Conservation (phyloP, 2,797 vertebrate genomes). For the Ambastaia sidthimunki region DNA sequence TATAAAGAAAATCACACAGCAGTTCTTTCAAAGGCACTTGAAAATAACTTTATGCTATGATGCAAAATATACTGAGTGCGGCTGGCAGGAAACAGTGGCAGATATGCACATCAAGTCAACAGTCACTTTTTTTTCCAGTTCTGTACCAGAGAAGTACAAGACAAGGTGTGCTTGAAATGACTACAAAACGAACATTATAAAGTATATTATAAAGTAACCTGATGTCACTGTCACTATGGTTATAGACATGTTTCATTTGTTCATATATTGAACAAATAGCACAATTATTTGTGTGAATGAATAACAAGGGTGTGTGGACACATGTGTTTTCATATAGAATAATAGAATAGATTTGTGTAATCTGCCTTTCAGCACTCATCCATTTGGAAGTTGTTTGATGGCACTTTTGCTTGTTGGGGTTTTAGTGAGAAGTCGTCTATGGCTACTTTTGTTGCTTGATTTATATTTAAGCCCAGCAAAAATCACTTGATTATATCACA, state of each 20-base stretch:
- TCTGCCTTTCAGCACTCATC: not conserved
- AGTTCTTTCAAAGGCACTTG: constrained; percentile 29
- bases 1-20: constrained; percentile 54
- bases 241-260: too few species aligned
- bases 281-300: too few species aligned
- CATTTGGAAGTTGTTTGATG: constrained; percentile 29
- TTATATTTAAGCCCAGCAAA: constrained; percentile 28
- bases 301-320: too few species aligned
- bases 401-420: constrained; percentile 23
- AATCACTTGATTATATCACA: too few species aligned
- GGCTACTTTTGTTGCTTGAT: constrained; percentile 28
- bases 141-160: constrained; percentile 68
- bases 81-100: constrained; percentile 67
- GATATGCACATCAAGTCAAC: constrained; percentile 68
- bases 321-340: not conserved
- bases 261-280: too few species aligned
- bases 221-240: too few species aligned
- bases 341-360: constrained; percentile 5
- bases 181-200: too few species aligned
- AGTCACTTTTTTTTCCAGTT: constrained; percentile 67
- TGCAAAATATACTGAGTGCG: constrained; percentile 57
- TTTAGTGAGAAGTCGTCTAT: constrained; percentile 1
- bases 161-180: too few species aligned
- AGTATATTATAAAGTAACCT: too few species aligned
- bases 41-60: constrained; percentile 44